Evolutionary conservation across 2,888 invertebrate species (phyloP).

Genomic region (Muschampia plurimacula): DNA sequence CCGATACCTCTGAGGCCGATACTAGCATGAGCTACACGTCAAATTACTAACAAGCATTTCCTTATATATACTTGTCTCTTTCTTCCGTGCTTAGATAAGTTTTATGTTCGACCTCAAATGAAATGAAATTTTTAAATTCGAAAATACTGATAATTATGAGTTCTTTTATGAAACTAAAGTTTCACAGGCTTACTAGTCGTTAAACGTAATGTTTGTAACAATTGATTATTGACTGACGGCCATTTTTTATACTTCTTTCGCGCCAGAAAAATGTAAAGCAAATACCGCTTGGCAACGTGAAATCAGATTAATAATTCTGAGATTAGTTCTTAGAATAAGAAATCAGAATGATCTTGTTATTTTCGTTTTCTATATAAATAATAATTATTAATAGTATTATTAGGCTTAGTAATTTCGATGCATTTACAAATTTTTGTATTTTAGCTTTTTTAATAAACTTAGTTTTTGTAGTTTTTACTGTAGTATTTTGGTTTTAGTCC

Average conservation of each 20-base stretch:
- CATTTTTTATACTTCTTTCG: background rate
- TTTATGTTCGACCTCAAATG: no score
- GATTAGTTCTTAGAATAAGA: background rate
- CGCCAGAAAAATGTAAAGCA: background rate
- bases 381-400: slow-evolving; percentile 20
- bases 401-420: slow-evolving; percentile 58
- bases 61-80: no score
- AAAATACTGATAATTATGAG: no score
- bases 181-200: no score
- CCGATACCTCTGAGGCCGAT: no score
- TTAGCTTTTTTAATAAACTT: slow-evolving; percentile 15
- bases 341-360: background rate
- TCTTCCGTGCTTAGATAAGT: no score
- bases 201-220: no score
- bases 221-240: no score
- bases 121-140: no score
- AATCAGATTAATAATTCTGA: background rate
- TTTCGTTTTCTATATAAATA: background rate
- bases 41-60: no score
- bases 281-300: background rate
- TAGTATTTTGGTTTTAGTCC: background rate
- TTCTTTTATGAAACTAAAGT: no score
- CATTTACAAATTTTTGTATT: slow-evolving; percentile 55
- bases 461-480: slow-evolving; percentile 8
- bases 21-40: no score